phyloP scores from a whole-genome alignment of 2,888 invertebrate genomes.

The Drosophila tanythrix region DNA sequence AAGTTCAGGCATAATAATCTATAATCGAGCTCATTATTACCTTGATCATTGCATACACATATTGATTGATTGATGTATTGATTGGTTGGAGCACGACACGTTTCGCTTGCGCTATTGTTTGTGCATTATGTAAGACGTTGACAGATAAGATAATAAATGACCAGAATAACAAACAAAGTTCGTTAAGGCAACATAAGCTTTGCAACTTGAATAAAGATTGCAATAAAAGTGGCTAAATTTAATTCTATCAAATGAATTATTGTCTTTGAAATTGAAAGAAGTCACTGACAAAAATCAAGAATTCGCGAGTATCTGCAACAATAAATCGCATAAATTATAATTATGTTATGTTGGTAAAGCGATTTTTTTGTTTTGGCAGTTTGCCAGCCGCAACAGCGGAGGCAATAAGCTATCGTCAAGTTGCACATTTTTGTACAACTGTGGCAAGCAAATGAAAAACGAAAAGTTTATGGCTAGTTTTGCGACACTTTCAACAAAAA shows the following conservation, averaged over 20 bases:
- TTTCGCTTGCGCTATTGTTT: conserved; percentile 3
- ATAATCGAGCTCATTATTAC: conserved; percentile 29
- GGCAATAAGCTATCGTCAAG: conserved; percentile 24
- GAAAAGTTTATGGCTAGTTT: conserved; percentile 22
- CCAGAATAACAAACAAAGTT: conserved; percentile 5
- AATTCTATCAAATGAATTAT: background rate
- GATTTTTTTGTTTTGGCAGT: conserved; percentile 41
- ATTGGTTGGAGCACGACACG: conserved; percentile 9
- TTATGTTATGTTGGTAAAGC: conserved; percentile 49
- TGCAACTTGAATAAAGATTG: background rate
- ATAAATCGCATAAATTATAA: conserved; percentile 55
- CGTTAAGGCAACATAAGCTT: background rate
- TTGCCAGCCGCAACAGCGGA: conserved; percentile 44
- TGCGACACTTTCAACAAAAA: conserved; percentile 20
- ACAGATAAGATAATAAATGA: conserved; percentile 22
- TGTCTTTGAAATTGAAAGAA: background rate
- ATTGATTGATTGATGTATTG: conserved; percentile 6
- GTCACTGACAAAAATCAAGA: background rate
- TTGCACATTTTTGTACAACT: conserved; percentile 37
- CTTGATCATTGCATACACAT: conserved; percentile 37
- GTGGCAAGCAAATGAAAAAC: conserved; percentile 29
- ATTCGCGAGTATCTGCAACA: conserved; percentile 10
- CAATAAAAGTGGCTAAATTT: background rate
- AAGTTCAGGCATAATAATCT: conserved; percentile 51
- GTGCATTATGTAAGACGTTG: conserved; percentile 10